Percentiles rank a stretch among this genome's conserved stretches.
phyloP scores from a whole-genome alignment of 2,113 vertebrate genomes.

The Pachypanchax playfairii region DNA sequence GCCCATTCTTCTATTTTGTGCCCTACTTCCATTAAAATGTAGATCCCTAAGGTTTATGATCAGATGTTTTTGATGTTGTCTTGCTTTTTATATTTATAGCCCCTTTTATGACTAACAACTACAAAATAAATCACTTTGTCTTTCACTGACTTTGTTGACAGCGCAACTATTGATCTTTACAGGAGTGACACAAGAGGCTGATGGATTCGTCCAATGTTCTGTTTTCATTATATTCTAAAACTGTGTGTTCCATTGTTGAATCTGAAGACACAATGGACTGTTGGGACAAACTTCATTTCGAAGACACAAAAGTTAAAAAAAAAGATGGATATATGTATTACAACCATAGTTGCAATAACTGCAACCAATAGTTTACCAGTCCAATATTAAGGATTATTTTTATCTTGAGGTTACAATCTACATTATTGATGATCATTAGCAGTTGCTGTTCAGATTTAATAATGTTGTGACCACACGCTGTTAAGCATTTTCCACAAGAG shows the following conservation, averaged over 20 bases:
- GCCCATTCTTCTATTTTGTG: conserved; percentile 55
- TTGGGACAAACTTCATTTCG: not conserved
- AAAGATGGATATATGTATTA: not conserved
- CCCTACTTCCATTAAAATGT: conserved; percentile 69
- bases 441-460: no score
- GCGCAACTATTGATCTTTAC: conserved; percentile 12
- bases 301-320: not conserved
- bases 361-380: no score
- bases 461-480: no score
- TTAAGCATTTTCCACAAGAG: no score
- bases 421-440: no score
- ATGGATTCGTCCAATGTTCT: not conserved
- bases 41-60: conserved; percentile 58
- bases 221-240: conserved; percentile 3
- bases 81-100: conserved; percentile 25
- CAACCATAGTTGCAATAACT: no score
- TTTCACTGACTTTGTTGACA: no score
- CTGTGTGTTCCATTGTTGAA: not conserved
- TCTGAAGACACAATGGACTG: not conserved
- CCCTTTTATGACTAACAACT: conserved; percentile 5
- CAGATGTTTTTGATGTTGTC: conserved; percentile 56
- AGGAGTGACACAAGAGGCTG: not conserved
- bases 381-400: no score
- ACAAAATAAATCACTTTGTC: conserved; percentile 25
- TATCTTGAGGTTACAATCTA: no score